Evolutionary conservation across 23 tunicate genomes (phyloP), one percentile per base, ranked within the genome.

Genomic region (Diplosoma virens): DNA sequence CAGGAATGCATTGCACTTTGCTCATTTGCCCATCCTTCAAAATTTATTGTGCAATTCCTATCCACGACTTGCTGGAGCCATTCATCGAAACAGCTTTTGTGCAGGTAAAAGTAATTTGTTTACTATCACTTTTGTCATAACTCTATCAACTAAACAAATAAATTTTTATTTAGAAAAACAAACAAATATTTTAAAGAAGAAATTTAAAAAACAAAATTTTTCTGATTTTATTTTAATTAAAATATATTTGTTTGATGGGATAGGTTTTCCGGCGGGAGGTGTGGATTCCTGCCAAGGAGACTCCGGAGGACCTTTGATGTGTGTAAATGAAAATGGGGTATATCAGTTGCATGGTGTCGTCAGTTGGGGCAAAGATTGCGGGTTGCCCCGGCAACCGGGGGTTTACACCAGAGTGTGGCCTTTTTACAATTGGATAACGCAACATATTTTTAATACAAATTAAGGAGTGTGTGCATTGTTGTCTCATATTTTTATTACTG

Each of bases 221-320:
- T n/a, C n/a, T n/a, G n/a, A n/a, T n/a, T n/a, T n/a, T n/a, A n/a
- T n/a, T n/a, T n/a, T n/a, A n/a, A n/a, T n/a, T n/a, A n/a, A n/a
- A n/a, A n/a, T n/a, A n/a, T n/a, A n/a, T n/a, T n/a, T 16, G 16
- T 45, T 11, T 45, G 52, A 70, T 63, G 24, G n/a, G n/a, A n/a
- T 29, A 87, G 95, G 95, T 31, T 87, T 59, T 32, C 60, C 77
- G 29, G 80, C 56, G 37, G 95, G 95, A 5, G 95, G 95, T 28
- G 82, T 81, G 16, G 95, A 87, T 69, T 63, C 95, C 58, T 87
- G 95, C 74, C 37, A 71, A 45, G 95, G 95, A 14, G 95, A 87
- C 65, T 87, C 95, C 7, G 95, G 95, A 0, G 95, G 95, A 22
- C 95, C 95, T 1, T 48, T 87, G 45, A 87, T 87, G 95, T 87